phyloP scores from a whole-genome alignment of 2,888 invertebrate genomes.

The Empis livida region DNA sequence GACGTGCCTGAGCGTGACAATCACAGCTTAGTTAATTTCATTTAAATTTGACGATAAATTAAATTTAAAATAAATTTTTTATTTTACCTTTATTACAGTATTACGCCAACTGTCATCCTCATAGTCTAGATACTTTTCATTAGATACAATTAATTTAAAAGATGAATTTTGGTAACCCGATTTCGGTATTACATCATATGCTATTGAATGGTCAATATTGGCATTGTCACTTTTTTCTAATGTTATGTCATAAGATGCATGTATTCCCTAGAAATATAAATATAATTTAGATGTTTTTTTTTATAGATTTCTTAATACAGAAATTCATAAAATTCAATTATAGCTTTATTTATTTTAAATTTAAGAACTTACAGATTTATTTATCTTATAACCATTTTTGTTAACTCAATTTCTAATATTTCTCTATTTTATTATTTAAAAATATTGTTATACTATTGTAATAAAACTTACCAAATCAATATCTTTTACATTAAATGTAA shows the following conservation, averaged over 20 bases:
- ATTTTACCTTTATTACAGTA: constrained; percentile 33
- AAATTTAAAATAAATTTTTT: not conserved
- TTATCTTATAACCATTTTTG: no score
- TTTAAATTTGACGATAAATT: not conserved
- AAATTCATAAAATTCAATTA: no score
- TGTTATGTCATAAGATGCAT: constrained; percentile 43
- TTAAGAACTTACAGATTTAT: no score
- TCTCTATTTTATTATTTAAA: no score
- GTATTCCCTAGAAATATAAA: constrained; percentile 38
- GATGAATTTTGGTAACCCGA: constrained; percentile 45
- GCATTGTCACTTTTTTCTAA: constrained; percentile 23
- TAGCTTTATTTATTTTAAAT: no score
- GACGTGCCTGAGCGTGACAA: no score
- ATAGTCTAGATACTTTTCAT: constrained; percentile 44
- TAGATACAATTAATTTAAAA: constrained; percentile 43
- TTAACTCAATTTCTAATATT: no score
- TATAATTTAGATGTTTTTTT: not conserved
- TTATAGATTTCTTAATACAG: no score
- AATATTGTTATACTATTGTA: no score
- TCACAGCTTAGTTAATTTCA: no score
- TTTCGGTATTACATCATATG: constrained; percentile 47
- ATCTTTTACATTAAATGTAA: constrained; percentile 43
- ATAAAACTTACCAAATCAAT: constrained; percentile 39
- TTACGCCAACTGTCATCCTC: constrained; percentile 40
- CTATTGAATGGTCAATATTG: constrained; percentile 27